Evolutionary conservation across 2,888 invertebrate genomes (phyloP), one percentile per base, ranked within the genome.

Genomic region (Muschampia staudingeri): DNA sequence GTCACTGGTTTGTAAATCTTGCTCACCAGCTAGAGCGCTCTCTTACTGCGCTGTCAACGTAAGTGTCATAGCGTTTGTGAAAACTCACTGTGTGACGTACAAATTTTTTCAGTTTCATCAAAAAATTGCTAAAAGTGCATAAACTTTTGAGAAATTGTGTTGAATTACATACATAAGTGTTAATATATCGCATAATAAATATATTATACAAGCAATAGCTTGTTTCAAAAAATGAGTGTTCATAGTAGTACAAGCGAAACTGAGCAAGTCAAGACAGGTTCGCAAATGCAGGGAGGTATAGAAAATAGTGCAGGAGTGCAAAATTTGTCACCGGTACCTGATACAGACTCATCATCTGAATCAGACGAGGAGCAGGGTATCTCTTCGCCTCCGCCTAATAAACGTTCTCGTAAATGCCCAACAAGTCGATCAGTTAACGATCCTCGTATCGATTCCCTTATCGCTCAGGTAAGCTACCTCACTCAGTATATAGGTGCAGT

Each of bases 11-110:
- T n/a, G n/a, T n/a, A n/a, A n/a, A n/a, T n/a, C n/a, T n/a, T n/a
- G n/a, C 61, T 61, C 61, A 61, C 61, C 61, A 61, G 61, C 25
- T 61, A 61, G 61, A 61, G 61, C 25, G 61, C 25, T 12, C 25
- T n/a, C 12, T 61, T 61, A 12, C 25, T 11, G 61, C 25, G 25
- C 61, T 61, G 61, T 61, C 30, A 61, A 25, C 25, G 61, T 61
- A 61, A 61, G 61, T 61, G 19, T 56, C 56, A 56, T 56, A 56
- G 56, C 56, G 56, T 56, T 56, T 56, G 56, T 56, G 56, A 56
- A 56, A 56, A n/a, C 56, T 56, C 56, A 56, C 56, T 9, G 8
- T n/a, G 2, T n/a, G 25, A 19, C 11, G 7, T 56, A 37, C 56
- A 19, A 25, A 56, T 19, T 56, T 56, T 56, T 56, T n/a, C n/a